Conservation (phyloP, 2,888 invertebrate genomes). For the Griposia aprilina region DNA sequence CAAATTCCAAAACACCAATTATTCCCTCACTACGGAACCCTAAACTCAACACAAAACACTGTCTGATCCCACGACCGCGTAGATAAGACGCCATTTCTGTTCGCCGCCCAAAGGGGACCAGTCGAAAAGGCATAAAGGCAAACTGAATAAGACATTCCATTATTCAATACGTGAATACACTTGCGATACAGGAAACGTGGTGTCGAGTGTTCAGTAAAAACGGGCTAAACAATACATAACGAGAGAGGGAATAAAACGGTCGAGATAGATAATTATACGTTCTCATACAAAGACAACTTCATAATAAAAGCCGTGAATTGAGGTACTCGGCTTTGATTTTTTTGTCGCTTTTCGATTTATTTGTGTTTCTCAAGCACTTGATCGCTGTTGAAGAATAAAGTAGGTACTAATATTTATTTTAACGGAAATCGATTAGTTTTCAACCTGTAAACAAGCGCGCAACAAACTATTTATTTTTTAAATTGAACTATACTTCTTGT, state of each 20-base stretch:
- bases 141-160: slow-evolving; percentile 75
- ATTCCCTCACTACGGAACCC: slow-evolving; percentile 51
- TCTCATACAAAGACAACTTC: slow-evolving; percentile 52
- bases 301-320: slow-evolving; percentile 46
- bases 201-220: slow-evolving; percentile 83
- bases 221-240: slow-evolving; percentile 50
- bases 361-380: slow-evolving; percentile 42
- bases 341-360: slow-evolving; percentile 31
- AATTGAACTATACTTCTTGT: background rate
- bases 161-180: slow-evolving; percentile 82
- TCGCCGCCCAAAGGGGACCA: slow-evolving; percentile 78
- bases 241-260: slow-evolving; percentile 65
- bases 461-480: background rate
- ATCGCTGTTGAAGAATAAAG: slow-evolving; percentile 14
- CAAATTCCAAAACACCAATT: background rate
- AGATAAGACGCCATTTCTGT: slow-evolving; percentile 84
- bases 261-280: slow-evolving; percentile 72
- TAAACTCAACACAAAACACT: slow-evolving; percentile 55
- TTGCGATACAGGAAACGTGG: slow-evolving; percentile 89
- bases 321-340: slow-evolving; percentile 39
- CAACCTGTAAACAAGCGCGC: background rate
- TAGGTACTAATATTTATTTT: background rate
- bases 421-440: background rate
- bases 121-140: slow-evolving; percentile 90
- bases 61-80: slow-evolving; percentile 80